Conservation (phyloP, 2,888 invertebrate genomes). For the Eupithecia dodoneata region DNA sequence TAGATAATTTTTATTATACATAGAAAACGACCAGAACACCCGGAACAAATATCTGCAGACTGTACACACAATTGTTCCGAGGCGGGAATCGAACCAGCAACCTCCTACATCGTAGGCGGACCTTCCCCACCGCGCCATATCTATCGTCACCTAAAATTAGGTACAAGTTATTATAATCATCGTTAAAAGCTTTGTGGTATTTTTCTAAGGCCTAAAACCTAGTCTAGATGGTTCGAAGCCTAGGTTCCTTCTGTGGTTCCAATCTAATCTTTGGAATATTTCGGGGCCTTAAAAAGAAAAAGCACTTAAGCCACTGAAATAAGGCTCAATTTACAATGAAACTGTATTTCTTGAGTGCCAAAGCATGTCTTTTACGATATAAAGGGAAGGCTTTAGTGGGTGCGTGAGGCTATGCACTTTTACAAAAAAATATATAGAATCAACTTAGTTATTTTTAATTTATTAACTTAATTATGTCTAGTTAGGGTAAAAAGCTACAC, state of each 20-base stretch:
- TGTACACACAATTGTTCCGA: too few relatives aligned
- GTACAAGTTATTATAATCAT: too few relatives aligned
- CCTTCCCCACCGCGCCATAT: too few relatives aligned
- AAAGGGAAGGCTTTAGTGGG: slow-evolving; percentile 16
- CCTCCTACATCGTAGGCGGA: too few relatives aligned
- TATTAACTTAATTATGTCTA: slow-evolving; percentile 70
- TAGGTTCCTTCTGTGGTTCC: neutral
- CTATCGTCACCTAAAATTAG: too few relatives aligned
- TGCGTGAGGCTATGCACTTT: slow-evolving; percentile 58
- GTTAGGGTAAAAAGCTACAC: slow-evolving; percentile 44
- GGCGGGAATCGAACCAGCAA: too few relatives aligned
- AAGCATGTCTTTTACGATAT: slow-evolving; percentile 5
- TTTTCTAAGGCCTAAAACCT: too few relatives aligned
- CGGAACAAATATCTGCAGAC: too few relatives aligned
- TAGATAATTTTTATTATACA: too few relatives aligned
- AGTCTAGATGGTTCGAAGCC: too few relatives aligned
- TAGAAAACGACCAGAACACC: too few relatives aligned
- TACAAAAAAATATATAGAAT: slow-evolving; percentile 63
- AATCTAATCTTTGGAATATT: neutral
- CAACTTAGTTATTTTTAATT: slow-evolving; percentile 64
- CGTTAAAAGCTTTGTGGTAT: too few relatives aligned
- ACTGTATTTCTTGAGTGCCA: neutral
- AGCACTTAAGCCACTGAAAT: neutral
- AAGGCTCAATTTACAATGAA: slow-evolving; percentile 8
- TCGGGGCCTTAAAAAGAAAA: neutral